These are phyloP conservation scores for Euphydryas editha DNA, from an alignment of 2,888 invertebrate species.

Conservation along the genomic window DNA sequence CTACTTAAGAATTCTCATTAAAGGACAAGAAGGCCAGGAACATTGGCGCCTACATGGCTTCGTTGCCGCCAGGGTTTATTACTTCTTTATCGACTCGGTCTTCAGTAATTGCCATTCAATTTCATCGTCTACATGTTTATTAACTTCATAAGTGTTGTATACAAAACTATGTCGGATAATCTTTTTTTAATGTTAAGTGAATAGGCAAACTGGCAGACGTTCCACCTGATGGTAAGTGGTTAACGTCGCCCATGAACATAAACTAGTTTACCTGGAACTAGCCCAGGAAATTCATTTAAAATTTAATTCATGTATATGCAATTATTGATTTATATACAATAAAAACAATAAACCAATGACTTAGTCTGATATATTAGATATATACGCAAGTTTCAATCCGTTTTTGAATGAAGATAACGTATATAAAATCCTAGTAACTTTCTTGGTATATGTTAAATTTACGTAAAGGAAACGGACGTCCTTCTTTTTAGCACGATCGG, in stretches of 20 bases:
- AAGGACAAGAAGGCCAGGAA: conserved; percentile 61
- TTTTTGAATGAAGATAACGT: conserved; percentile 51
- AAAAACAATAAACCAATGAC: not conserved
- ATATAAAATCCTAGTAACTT: conserved; percentile 13
- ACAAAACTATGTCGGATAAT: conserved; percentile 50
- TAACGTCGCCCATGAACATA: no score
- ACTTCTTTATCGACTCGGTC: conserved; percentile 50
- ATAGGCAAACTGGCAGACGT: no score
- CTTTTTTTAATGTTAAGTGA: no score
- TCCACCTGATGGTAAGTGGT: no score
- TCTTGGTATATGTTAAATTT: conserved; percentile 58
- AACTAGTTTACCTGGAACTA: no score
- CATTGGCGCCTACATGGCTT: conserved; percentile 62
- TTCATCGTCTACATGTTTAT: conserved; percentile 47
- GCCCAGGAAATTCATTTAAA: no score
- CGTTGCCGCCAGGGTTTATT: conserved; percentile 57
- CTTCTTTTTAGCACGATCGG: conserved; percentile 58
- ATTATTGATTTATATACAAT: conserved; percentile 1
- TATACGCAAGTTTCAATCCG: conserved; percentile 49
- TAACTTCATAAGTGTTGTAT: conserved; percentile 52
- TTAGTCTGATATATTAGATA: not conserved
- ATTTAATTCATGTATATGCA: conserved; percentile 1
- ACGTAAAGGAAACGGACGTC: conserved; percentile 76
- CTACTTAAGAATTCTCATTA: conserved; percentile 59
- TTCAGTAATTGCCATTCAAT: conserved; percentile 51